These are phyloP conservation scores for Magallana gigas DNA, from an alignment of 1,140 invertebrate genomes.

Conservation along the genomic window DNA sequence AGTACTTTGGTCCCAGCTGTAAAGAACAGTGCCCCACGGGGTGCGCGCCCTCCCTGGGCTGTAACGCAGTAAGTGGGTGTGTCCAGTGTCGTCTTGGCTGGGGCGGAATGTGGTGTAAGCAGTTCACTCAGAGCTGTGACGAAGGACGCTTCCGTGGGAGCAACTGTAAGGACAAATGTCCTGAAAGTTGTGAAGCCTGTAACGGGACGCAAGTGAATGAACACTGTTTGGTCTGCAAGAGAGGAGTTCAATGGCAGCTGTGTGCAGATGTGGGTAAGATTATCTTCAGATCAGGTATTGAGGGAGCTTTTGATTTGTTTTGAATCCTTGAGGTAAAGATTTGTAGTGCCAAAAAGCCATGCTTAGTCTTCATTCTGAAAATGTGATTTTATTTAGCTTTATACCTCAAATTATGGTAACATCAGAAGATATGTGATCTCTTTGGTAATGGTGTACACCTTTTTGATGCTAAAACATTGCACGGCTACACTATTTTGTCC, in stretches of 20 bases:
- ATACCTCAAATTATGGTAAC: no score
- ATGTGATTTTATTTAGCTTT: no score
- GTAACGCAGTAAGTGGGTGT: constrained; percentile 12
- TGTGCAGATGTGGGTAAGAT: background rate
- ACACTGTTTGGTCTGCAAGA: background rate
- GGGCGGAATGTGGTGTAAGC: background rate
- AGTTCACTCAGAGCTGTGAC: background rate
- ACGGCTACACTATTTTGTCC: no score
- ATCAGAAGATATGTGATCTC: no score
- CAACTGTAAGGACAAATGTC: background rate
- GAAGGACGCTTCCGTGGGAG: background rate
- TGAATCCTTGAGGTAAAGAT: no score
- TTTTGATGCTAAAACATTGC: no score
- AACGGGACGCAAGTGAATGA: background rate
- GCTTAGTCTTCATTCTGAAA: no score
- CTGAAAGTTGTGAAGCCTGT: background rate
- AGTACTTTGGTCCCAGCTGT: background rate
- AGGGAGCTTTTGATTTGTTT: no score
- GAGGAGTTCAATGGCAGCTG: background rate
- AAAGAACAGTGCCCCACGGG: background rate
- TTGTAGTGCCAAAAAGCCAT: no score
- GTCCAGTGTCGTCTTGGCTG: background rate
- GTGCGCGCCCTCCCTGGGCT: background rate
- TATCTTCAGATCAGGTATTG: no score
- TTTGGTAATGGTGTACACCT: no score